A percentile compares a stretch with the other conserved stretches of the same genome.
Conservation (phyloP, 2,113 vertebrate species). For the Crotalus viridis region DNA sequence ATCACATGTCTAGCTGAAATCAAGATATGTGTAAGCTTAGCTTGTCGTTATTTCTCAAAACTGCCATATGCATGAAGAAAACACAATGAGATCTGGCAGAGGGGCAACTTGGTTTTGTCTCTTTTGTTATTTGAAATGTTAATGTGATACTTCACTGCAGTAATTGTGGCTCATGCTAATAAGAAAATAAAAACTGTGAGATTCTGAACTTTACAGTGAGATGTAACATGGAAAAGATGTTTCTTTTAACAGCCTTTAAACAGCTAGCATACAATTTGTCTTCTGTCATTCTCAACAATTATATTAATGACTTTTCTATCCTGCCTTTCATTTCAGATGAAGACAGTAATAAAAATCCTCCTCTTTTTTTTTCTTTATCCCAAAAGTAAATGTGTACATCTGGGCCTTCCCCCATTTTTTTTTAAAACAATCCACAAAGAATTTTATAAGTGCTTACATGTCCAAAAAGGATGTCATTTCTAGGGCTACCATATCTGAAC, state of each 20-base stretch:
- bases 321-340: not conserved
- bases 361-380: not conserved
- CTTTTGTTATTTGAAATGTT: conserved; percentile 17
- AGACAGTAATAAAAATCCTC: not conserved
- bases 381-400: not conserved
- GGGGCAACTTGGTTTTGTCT: conserved; percentile 12
- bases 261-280: conserved; percentile 5
- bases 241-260: conserved; percentile 10
- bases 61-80: not conserved
- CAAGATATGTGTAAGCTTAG: not conserved
- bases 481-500: not conserved
- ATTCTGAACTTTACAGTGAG: conserved; percentile 22
- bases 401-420: not conserved
- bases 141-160: conserved; percentile 5
- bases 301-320: not conserved
- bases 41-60: not conserved
- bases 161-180: not conserved
- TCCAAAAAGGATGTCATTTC: not conserved
- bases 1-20: not conserved
- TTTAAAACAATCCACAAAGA: not conserved
- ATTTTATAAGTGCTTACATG: not conserved
- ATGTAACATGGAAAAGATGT: not conserved
- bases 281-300: not conserved
- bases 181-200: not conserved
- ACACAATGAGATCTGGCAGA: not conserved